phyloP scores from a whole-genome alignment of 2,888 invertebrate genomes.

The Calameuta pallipes region DNA sequence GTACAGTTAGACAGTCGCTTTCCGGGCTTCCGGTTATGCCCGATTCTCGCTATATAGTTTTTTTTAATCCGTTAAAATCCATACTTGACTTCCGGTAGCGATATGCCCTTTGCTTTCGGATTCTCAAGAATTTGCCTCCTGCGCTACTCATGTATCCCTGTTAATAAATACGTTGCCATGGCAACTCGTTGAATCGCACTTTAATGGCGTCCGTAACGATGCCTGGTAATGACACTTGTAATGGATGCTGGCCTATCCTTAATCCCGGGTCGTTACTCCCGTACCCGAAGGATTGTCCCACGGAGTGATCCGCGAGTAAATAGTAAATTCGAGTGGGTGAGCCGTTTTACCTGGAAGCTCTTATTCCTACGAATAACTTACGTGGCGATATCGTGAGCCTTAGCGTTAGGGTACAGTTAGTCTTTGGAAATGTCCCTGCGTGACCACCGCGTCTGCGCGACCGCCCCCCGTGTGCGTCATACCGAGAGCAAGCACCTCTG shows the following conservation, averaged over 20 bases:
- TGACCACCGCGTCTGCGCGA: neutral
- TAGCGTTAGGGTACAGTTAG: slow-evolving; percentile 39
- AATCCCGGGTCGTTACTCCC: slow-evolving; percentile 8
- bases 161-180: neutral
- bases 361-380: neutral
- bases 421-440: slow-evolving; percentile 32
- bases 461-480: slow-evolving; percentile 28
- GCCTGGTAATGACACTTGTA: slow-evolving; percentile 18
- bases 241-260: slow-evolving; percentile 20
- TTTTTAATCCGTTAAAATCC: neutral
- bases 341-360: neutral
- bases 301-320: neutral
- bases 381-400: neutral
- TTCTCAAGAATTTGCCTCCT: neutral
- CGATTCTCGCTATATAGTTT: slow-evolving; percentile 24
- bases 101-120: neutral
- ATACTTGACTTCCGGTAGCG: neutral
- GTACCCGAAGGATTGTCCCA: neutral
- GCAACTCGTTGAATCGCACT: neutral
- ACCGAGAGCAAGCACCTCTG: slow-evolving; percentile 7
- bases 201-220: slow-evolving; percentile 6
- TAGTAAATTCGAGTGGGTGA: neutral
- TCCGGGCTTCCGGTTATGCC: slow-evolving; percentile 12
- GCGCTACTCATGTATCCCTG: neutral
- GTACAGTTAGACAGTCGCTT: slow-evolving; percentile 52